These are phyloP conservation scores for Macropus fuliginosus DNA, from an alignment of 2,797 vertebrate species.

Conservation along the genomic window DNA sequence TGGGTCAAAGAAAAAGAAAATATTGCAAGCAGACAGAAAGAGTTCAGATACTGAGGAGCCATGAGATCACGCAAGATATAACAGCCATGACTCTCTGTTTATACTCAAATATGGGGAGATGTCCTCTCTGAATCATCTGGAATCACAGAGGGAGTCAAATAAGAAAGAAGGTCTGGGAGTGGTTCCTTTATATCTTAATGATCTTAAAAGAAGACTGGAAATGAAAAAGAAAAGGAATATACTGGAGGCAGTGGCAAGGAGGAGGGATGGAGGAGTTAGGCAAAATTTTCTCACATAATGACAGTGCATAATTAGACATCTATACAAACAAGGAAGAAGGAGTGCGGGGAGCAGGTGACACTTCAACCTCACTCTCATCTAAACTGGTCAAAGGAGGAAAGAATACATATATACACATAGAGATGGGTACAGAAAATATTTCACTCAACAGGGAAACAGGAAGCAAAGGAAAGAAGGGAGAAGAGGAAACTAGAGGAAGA, in stretches of 20 bases:
- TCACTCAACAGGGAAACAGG: background rate
- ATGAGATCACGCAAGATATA: background rate
- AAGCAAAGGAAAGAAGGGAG: background rate
- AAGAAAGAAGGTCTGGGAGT: background rate
- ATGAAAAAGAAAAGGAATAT: background rate
- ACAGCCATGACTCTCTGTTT: background rate
- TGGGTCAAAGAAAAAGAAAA: too few relatives aligned
- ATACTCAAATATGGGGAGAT: background rate
- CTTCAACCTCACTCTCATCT: background rate
- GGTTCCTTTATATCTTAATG: background rate
- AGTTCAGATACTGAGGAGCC: background rate
- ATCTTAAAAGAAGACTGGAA: background rate
- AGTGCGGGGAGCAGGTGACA: background rate
- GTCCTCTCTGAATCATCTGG: background rate
- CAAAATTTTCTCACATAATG: background rate
- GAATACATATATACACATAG: background rate
- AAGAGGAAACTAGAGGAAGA: background rate
- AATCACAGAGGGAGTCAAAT: background rate
- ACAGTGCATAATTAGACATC: background rate
- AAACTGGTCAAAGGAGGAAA: background rate
- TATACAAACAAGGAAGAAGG: background rate
- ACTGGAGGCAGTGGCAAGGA: too few relatives aligned
- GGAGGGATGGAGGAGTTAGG: background rate
- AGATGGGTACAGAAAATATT: background rate
- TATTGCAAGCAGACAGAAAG: too few relatives aligned